These are phyloP conservation scores for Felis catus DNA, from an alignment of 2,113 vertebrate species.

Conservation along the genomic window F.catus_Fca126_mat1.0 CM031411.1:88882501-88883000, in stretches of 20 bases:
- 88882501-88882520: not conserved
- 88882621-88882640: slow-evolving; percentile 45
- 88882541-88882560: not conserved
- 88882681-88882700: not conserved
- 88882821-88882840: not conserved
- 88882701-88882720: not conserved
- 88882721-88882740: not conserved
- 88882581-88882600: slow-evolving; percentile 13
- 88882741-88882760: not conserved
- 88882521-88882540: not conserved
- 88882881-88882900: not conserved
- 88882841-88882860: not conserved
- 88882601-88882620: not conserved
- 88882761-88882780: not conserved
- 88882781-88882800: not conserved
- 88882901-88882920: not conserved
- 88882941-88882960: not conserved
- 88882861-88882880: not conserved
- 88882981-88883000: not conserved
- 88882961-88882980: not conserved
- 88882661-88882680: slow-evolving; percentile 38
- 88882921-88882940: not conserved
- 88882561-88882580: not conserved
- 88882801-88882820: not conserved
- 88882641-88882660: not conserved